These are phyloP conservation scores for Sporophila hypoxantha DNA, from an alignment of 2,113 vertebrate species.

Conservation along the genomic window DNA sequence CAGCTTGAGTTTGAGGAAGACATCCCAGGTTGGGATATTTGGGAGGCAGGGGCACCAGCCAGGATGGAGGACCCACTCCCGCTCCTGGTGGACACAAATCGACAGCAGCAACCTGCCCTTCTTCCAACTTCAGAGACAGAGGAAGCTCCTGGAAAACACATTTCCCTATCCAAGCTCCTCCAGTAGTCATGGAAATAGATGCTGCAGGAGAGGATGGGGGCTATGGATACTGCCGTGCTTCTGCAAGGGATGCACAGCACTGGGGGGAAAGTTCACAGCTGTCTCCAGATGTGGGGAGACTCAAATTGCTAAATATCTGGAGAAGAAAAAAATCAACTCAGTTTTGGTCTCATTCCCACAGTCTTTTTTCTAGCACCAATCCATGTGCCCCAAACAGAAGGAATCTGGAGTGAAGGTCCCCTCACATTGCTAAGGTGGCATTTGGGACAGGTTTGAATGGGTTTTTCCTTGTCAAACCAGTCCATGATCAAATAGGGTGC, in stretches of 20 bases:
- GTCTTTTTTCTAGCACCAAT: background rate
- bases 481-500: background rate
- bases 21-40: background rate
- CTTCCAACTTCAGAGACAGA: background rate
- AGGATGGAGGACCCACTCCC: background rate
- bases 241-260: background rate
- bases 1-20: background rate
- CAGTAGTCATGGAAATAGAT: background rate
- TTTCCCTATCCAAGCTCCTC: background rate
- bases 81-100: background rate
- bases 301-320: background rate
- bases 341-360: background rate
- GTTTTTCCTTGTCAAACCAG: background rate
- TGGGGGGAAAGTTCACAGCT: background rate
- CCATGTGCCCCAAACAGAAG: accelerated
- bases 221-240: background rate
- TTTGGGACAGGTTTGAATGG: background rate
- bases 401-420: background rate
- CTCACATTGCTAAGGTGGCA: accelerated
- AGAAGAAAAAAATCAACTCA: accelerated
- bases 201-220: background rate
- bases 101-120: background rate
- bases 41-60: background rate
- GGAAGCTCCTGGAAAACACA: background rate
- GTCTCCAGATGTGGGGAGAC: background rate